Evolutionary conservation across 2,113 vertebrate genomes (phyloP).

Genomic region (Nothoprocta perdicaria): DNA sequence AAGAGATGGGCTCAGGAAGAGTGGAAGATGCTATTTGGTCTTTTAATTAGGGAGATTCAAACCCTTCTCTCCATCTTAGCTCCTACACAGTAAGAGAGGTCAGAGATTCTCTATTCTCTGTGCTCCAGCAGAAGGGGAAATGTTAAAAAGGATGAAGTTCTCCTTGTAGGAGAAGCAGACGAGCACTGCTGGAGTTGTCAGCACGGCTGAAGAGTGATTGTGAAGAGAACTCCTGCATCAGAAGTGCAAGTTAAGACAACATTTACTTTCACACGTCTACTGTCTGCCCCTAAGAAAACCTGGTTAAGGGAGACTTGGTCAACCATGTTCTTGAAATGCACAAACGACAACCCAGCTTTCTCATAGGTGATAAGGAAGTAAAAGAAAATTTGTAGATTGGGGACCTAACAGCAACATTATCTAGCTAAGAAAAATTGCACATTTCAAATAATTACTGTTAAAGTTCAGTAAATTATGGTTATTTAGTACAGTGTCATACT

Average conservation of each 20-base stretch:
- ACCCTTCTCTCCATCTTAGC: neutral
- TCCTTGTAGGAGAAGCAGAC: neutral
- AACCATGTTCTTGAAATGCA: neutral
- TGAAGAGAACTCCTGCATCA: neutral
- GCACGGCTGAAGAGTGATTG: neutral
- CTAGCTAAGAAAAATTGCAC: neutral
- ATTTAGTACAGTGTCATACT: constrained; percentile 59
- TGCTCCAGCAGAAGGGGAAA: neutral
- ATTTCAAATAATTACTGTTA: constrained; percentile 46
- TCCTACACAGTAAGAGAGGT: neutral
- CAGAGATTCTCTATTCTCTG: neutral
- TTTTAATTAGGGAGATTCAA: neutral
- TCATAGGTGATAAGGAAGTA: neutral
- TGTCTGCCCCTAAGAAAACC: neutral
- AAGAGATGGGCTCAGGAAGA: neutral
- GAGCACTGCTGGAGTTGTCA: neutral
- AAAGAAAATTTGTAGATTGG: neutral
- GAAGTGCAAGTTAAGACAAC: neutral
- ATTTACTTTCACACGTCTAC: neutral
- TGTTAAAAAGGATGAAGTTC: neutral
- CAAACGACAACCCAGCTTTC: neutral
- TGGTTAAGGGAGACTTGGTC: neutral
- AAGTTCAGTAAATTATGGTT: neutral
- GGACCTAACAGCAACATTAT: constrained; percentile 2
- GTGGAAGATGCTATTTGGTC: neutral